These are phyloP conservation scores for Nomada lathburiana DNA, from an alignment of 2,888 invertebrate genomes.

Conservation along the genomic window DNA sequence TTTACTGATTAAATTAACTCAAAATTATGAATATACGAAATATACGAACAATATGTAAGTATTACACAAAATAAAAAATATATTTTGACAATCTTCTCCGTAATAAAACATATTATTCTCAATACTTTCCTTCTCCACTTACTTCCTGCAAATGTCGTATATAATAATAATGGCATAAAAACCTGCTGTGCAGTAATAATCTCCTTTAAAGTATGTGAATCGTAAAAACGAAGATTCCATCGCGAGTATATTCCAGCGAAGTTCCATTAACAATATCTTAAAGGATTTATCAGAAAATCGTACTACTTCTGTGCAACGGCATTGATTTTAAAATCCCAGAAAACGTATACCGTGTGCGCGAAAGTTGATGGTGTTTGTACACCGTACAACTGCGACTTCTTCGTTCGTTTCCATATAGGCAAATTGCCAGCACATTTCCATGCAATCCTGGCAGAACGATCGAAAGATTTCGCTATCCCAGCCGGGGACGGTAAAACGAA, in stretches of 20 bases:
- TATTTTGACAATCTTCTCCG: no score
- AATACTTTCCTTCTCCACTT: no score
- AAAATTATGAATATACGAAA: no score
- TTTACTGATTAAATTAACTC: no score
- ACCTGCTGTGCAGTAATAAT: no score
- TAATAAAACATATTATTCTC: no score
- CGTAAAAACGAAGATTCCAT: neutral
- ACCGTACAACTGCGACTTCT: neutral
- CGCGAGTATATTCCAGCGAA: neutral
- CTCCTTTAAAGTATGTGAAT: no score
- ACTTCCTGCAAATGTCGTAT: no score
- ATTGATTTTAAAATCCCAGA: neutral
- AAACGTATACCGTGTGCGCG: neutral
- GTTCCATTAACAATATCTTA: neutral
- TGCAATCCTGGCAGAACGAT: slow-evolving; percentile 40
- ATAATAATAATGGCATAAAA: no score
- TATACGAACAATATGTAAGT: no score
- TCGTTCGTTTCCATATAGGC: slow-evolving; percentile 30
- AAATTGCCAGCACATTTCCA: slow-evolving; percentile 52
- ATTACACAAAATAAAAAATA: no score
- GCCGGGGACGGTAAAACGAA: slow-evolving; percentile 10
- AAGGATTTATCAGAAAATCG: neutral
- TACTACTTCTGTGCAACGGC: neutral
- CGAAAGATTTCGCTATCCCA: slow-evolving; percentile 36
- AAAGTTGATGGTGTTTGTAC: slow-evolving; percentile 7